These are phyloP conservation scores for Tragelaphus imberbis DNA, from an alignment of 2,113 vertebrate species.

Conservation along the genomic window DNA sequence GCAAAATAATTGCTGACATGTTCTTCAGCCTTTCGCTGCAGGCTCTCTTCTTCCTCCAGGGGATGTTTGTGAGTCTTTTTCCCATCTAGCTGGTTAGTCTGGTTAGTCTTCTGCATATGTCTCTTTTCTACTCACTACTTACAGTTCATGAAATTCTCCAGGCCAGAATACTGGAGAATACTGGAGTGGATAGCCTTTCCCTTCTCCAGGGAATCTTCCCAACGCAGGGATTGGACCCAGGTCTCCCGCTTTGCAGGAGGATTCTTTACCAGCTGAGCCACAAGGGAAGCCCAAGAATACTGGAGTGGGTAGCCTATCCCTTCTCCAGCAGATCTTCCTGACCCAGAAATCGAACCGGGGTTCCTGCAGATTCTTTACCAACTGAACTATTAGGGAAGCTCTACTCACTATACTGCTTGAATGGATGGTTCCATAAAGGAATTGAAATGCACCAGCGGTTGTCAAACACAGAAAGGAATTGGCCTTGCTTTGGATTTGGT, in stretches of 20 bases:
- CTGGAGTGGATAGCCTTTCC: neutral
- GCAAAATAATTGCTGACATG: neutral
- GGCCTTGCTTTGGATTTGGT: neutral
- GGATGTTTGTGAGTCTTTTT: neutral
- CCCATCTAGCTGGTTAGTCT: neutral
- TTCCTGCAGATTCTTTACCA: neutral
- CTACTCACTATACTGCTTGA: neutral
- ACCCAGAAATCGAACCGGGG: neutral
- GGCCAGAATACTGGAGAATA: neutral
- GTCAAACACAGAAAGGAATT: neutral
- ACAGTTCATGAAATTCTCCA: neutral
- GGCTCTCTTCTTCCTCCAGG: neutral
- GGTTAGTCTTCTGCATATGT: neutral
- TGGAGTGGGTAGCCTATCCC: neutral
- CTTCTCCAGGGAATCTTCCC: neutral
- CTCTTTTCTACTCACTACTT: neutral
- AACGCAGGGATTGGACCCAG: neutral
- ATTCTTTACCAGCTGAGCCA: neutral
- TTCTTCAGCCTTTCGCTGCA: neutral
- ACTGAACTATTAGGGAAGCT: neutral
- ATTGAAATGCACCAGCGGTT: neutral
- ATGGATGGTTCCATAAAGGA: neutral
- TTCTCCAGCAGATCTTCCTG: neutral
- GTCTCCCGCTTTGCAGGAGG: neutral
- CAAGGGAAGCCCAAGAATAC: neutral